Evolutionary conservation across 2,113 vertebrate genomes (phyloP).

Genomic region (Cebus imitator): DNA sequence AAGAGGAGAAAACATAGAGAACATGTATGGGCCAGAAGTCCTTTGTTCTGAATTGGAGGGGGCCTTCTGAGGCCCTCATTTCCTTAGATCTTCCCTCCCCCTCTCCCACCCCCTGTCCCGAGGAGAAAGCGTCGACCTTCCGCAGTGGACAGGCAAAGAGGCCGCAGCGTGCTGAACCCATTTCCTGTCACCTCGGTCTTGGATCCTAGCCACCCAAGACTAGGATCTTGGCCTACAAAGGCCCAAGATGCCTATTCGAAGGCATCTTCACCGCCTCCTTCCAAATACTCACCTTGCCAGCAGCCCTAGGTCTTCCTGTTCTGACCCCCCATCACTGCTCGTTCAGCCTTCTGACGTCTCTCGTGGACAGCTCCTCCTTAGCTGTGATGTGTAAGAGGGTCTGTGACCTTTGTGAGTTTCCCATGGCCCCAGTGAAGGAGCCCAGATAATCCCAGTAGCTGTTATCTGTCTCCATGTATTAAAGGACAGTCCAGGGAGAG

Average conservation of each 20-base stretch:
- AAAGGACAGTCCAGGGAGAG: neutral
- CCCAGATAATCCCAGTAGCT: neutral
- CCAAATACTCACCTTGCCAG: neutral
- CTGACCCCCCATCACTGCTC: neutral
- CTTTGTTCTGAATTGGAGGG: neutral
- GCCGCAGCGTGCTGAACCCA: neutral
- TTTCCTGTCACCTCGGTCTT: neutral
- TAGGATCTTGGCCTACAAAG: too few relatives aligned
- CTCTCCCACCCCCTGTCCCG: neutral
- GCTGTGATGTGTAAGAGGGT: neutral
- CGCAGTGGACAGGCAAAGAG: neutral
- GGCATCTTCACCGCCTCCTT: neutral
- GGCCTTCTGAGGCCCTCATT: neutral
- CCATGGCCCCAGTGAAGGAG: neutral
- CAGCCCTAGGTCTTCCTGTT: neutral
- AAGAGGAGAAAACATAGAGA: neutral
- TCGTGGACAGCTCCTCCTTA: neutral
- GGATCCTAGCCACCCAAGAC: too few relatives aligned
- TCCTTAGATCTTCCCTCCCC: neutral
- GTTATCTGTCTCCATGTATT: neutral
- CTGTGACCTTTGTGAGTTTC: neutral
- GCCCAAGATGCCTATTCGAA: too few relatives aligned
- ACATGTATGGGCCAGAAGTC: neutral
- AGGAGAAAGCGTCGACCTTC: neutral
- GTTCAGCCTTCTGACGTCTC: neutral